phyloP scores from a whole-genome alignment of 2,113 vertebrate genomes.

The Scartelaos histophorus region DNA sequence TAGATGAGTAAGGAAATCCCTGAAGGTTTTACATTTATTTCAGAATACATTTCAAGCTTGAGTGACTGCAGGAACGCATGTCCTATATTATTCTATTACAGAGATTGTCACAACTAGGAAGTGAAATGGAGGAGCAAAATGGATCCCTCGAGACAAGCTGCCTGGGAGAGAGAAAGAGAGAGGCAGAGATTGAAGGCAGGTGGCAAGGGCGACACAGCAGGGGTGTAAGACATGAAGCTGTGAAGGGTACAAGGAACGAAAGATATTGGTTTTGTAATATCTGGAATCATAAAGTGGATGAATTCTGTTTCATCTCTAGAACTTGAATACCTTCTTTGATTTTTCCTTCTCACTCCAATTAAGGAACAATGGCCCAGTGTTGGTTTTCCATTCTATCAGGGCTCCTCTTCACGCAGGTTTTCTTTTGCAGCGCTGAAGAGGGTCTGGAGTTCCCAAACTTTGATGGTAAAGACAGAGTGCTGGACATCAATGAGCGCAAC shows the following conservation, averaged over 20 bases:
- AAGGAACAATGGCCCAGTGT: constrained; percentile 59
- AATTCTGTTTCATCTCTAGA: background rate
- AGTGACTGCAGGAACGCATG: constrained; percentile 11
- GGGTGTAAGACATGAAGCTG: constrained; percentile 7
- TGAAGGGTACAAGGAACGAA: constrained; percentile 3
- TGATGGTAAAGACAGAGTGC: constrained; percentile 93
- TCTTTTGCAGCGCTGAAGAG: constrained; percentile 81
- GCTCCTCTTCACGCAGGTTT: constrained; percentile 71
- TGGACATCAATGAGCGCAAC: constrained; percentile 89
- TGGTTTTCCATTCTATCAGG: constrained; percentile 73
- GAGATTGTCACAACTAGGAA: constrained; percentile 9
- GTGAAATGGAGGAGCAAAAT: constrained; percentile 22
- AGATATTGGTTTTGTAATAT: constrained; percentile 11
- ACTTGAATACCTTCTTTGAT: constrained; percentile 13
- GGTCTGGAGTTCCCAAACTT: constrained; percentile 95
- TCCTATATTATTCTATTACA: constrained; percentile 20
- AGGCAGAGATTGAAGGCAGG: constrained; percentile 45
- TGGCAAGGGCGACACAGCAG: constrained; percentile 27
- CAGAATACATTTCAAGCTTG: constrained; percentile 27
- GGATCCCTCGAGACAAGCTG: constrained; percentile 40
- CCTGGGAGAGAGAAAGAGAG: constrained; percentile 24
- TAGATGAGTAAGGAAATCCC: constrained; percentile 15
- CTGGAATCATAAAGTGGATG: constrained; percentile 10
- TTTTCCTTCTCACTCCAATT: background rate
- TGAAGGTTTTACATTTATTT: constrained; percentile 17